Evolutionary conservation across 2,113 vertebrate genomes (phyloP), one percentile per base, ranked within the genome.

Genomic region (Copsychus sechellarum): DNA sequence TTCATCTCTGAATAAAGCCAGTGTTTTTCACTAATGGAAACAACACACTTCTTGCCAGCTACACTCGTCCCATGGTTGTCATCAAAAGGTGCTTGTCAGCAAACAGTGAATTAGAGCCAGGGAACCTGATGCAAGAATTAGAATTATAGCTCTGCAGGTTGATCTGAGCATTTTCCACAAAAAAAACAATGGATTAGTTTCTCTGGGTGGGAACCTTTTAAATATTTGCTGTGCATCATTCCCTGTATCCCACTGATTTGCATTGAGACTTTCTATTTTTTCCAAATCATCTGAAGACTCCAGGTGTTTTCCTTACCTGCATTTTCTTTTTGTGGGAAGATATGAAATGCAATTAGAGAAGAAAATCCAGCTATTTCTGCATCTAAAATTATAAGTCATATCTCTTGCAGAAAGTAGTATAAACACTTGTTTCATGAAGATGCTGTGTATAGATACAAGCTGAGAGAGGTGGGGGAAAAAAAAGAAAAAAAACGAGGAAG

Each of bases 401-500:
- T 11, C 3, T 60, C 18, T 60, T 11, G 45, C 15, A 74, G 20
- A 79, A 88, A 73, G 15, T 21, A 69, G 9, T 19, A 60, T 57
- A 54, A 88, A 43, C 5, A 4, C 18, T 81, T 74, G 15, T 78
- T 91, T 62, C 6, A 5, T 40, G 21, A 66, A 56, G 5, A 81
- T 11, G 2, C 6, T 24, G 3, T 25, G 14, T 76, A 29, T 11
- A 78, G 60, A 66, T 74, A 82, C 60, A 86, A 80, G 25, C 45
- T 54, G 11, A 17, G 53, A 51, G 11, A 25, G 3, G 1, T 2
- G 2, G 2, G 5, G 3, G 1, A n/a, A 3, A 24, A 28, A 14
- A 45, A 50, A 23, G n/a, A 25, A 9, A 8, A 8, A 7, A 7
- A 12, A 14, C 3, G 9, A 29, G 21, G 9, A 31, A 24, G 7